Percentiles rank a stretch among this genome's conserved stretches.
phyloP scores from a whole-genome alignment of 2,113 vertebrate genomes.

The Rhipidura dahli region DNA sequence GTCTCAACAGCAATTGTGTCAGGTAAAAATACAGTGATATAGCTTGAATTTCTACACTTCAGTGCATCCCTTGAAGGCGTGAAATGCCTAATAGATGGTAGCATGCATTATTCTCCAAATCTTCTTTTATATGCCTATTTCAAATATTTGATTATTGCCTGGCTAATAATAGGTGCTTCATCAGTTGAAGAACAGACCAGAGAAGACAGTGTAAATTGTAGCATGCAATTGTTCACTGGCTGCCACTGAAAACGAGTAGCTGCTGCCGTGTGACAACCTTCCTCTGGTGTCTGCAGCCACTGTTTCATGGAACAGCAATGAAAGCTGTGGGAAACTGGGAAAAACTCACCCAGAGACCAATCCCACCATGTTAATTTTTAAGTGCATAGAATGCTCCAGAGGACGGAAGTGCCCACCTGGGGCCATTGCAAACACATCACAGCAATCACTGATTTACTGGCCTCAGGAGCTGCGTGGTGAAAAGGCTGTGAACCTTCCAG shows the following conservation, averaged over 20 bases:
- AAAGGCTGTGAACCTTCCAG: not conserved
- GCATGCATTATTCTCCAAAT: slow-evolving; percentile 46
- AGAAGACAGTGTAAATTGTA: slow-evolving; percentile 46
- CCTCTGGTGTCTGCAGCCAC: slow-evolving; percentile 23
- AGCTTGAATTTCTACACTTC: slow-evolving; percentile 36
- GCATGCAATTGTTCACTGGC: slow-evolving; percentile 48
- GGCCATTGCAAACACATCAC: not conserved
- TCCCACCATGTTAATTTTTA: not conserved
- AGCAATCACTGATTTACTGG: not conserved
- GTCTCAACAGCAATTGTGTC: slow-evolving; percentile 11
- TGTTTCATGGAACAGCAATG: slow-evolving; percentile 33
- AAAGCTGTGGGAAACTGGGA: slow-evolving; percentile 24
- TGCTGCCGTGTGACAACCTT: slow-evolving; percentile 3
- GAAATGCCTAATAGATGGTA: slow-evolving; percentile 40
- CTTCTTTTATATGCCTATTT: slow-evolving; percentile 68
- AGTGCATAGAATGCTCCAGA: not conserved
- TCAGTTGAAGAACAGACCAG: slow-evolving; percentile 61
- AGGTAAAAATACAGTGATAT: slow-evolving; percentile 29
- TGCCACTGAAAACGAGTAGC: slow-evolving; percentile 42
- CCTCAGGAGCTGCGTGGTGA: not conserved
- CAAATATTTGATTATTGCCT: slow-evolving; percentile 74
- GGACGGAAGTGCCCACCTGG: not conserved
- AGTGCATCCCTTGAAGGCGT: not conserved
- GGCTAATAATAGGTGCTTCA: slow-evolving; percentile 71
- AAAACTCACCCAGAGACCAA: slow-evolving; percentile 13